These are phyloP conservation scores for Drosophila bifasciata DNA, from an alignment of 1,140 invertebrate species.

Conservation along the genomic window DNA sequence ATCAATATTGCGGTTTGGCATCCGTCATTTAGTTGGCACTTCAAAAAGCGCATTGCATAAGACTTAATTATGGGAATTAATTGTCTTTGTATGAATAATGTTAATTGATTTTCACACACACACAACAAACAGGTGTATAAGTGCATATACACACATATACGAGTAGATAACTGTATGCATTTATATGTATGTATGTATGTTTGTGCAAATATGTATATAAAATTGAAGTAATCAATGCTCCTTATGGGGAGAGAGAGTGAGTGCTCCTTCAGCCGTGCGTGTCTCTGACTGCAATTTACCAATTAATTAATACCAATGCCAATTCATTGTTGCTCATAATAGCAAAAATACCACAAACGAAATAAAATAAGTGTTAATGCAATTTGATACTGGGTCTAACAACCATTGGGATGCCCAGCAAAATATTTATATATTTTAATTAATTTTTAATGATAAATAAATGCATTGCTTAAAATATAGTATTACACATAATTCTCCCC, in stretches of 20 bases:
- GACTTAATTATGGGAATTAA: slow-evolving; percentile 73
- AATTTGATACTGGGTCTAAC: no score
- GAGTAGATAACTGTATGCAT: not conserved
- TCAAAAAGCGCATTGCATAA: slow-evolving; percentile 31
- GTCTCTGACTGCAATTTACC: slow-evolving; percentile 17
- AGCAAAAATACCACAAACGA: slow-evolving; percentile 24
- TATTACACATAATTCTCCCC: no score
- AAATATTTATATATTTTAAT: no score
- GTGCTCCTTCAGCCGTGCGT: not conserved
- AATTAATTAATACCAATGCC: slow-evolving; percentile 52
- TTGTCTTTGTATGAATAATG: slow-evolving; percentile 68
- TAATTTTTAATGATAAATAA: no score
- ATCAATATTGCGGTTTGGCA: not conserved
- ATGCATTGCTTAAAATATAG: no score
- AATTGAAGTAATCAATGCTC: slow-evolving; percentile 18
- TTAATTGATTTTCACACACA: slow-evolving; percentile 58
- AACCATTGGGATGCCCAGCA: no score
- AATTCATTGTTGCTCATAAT: slow-evolving; percentile 31
- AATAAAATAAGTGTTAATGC: slow-evolving; percentile 10
- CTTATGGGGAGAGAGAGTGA: no score
- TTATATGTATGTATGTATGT: not conserved
- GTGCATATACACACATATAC: not conserved
- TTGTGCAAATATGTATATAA: not conserved
- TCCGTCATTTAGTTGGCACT: slow-evolving; percentile 39
- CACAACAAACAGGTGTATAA: no score